Base-by-base conservation (phyloP, 2,888 invertebrate species). In the Acanthococcus lagerstroemiae region DNA sequence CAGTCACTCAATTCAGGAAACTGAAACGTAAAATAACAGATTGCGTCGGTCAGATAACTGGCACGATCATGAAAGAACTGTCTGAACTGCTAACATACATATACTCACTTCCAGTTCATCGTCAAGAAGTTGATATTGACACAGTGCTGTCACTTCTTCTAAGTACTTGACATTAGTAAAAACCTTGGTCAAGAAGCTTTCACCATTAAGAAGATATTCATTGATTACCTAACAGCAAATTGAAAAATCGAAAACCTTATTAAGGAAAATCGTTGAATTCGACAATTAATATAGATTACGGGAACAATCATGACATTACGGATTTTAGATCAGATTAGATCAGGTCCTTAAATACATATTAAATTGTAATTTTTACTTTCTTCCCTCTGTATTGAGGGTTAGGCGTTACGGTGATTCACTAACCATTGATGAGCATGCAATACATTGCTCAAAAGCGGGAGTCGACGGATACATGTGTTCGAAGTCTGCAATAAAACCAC, bases 401-500 rank as follows among this genome's bases (percentile, higher is more conserved):
- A 21, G 37, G 7, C 7, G 9, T 37, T 37, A 48, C 12, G 3
- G n/a, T n/a, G n/a, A n/a, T n/a, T n/a, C 3, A 66, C 48, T 60
- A 52, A 73, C 73, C 65, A 54, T 69, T 9, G 69, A 22, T 7
- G 95, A 95, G 74, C 99, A 99, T 0, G 94, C 97, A 52, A 94
- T 90, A 74, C 97, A 99, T 70, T 90, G 87, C 65, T 83, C 81
- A 79, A 94, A 99, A 72, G 90, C 86, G 58, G 84, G 81, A 48
- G 91, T 90, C 1, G 91, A 88, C 0, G 95, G 95, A 63, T 87
- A 76, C 45, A 94, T 84, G 57, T 87, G 87, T 70, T 87, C 85
- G 75, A 86, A 91, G 48, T 84, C 83, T 70, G 88, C 86, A 3
- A 99, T 78, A 75, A 91, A 95, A 0, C 96, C 96, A 44, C 99